These are phyloP conservation scores for Oncorhynchus clarkii DNA, from an alignment of 2,113 vertebrate genomes.

Conservation along the genomic window DNA sequence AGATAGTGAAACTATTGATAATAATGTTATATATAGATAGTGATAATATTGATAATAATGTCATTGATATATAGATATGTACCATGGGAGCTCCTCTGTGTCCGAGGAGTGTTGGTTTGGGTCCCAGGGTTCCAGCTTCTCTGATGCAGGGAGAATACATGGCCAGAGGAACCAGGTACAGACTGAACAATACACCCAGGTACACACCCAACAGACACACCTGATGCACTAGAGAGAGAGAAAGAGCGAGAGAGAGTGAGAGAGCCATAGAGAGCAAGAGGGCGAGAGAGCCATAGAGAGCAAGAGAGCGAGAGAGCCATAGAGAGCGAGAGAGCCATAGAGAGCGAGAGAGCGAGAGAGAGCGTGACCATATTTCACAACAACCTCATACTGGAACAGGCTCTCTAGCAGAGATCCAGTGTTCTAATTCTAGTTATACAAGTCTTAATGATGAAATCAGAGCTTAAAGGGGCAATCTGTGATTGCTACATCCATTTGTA, in stretches of 20 bases:
- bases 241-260: background rate
- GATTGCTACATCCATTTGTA: too few species aligned
- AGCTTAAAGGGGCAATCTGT: too few species aligned
- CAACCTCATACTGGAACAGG: too few species aligned
- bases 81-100: slow-evolving; percentile 94
- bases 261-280: too few species aligned
- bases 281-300: slow-evolving; percentile 11
- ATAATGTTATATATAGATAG: too few species aligned
- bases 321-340: too few species aligned
- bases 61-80: slow-evolving; percentile 14
- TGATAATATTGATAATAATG: background rate
- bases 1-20: too few species aligned
- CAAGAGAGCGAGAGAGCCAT: background rate
- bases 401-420: too few species aligned
- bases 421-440: too few species aligned
- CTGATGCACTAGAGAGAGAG: slow-evolving; percentile 76
- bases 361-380: too few species aligned
- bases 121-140: slow-evolving; percentile 79
- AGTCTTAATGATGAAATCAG: too few species aligned
- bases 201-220: slow-evolving; percentile 77
- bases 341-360: too few species aligned
- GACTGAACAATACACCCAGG: slow-evolving; percentile 77
- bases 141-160: slow-evolving; percentile 91
- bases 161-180: slow-evolving; percentile 87
- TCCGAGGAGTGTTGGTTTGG: slow-evolving; percentile 81